Conservation (phyloP, 2,797 vertebrate species). For the Oreortyx pictus region DNA sequence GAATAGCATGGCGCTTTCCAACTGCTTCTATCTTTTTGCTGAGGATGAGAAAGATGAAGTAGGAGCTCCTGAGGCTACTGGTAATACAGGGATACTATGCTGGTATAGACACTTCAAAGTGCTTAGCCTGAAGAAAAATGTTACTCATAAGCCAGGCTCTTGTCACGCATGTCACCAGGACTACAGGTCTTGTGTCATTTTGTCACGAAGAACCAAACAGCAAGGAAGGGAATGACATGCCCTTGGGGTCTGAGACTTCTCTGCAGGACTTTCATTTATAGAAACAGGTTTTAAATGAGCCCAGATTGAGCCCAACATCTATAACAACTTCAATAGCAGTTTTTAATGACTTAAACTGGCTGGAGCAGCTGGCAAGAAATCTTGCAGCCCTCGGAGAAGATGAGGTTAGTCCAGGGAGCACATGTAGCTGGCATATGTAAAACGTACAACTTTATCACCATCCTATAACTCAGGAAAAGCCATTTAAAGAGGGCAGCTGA, state of each 20-base stretch:
- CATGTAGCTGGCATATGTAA: not conserved
- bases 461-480: not conserved
- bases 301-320: not conserved
- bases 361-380: slow-evolving; percentile 36
- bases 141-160: not conserved
- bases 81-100: not conserved
- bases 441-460: not conserved
- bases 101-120: not conserved
- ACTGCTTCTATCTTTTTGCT: not conserved
- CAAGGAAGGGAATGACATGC: not conserved
- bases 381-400: not conserved
- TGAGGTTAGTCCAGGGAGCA: slow-evolving; percentile 23
- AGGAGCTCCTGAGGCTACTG: not conserved
- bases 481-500: not conserved
- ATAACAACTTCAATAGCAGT: not conserved
- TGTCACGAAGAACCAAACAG: not conserved
- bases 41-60: not conserved
- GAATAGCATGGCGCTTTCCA: not conserved
- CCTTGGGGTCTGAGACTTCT: not conserved
- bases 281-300: slow-evolving; percentile 23
- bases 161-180: not conserved
- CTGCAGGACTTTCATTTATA: slow-evolving; percentile 14
- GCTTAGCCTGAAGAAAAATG: not conserved
- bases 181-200: not conserved
- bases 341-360: slow-evolving; percentile 40